These are phyloP conservation scores for Limnodromus scolopaceus DNA, from an alignment of 2,797 vertebrate species.

Conservation along the genomic window DNA sequence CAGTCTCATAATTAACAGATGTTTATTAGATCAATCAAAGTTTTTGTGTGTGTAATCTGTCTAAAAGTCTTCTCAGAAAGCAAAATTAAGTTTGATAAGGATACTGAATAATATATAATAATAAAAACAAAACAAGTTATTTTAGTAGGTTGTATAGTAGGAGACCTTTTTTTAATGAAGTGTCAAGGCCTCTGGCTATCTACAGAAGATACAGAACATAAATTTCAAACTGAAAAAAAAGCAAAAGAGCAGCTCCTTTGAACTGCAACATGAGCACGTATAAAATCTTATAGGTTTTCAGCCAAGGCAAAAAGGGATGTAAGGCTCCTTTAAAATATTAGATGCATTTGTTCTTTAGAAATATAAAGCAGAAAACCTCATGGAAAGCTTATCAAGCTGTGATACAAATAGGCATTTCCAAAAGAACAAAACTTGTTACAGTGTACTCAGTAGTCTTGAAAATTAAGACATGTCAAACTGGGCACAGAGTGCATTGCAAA, in stretches of 20 bases:
- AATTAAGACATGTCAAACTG: background rate
- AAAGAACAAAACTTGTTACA: background rate
- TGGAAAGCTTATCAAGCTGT: background rate
- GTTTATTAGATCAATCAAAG: background rate
- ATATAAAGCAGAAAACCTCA: background rate
- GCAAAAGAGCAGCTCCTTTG: background rate
- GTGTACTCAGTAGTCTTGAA: background rate
- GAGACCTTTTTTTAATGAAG: background rate
- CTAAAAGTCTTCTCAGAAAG: background rate
- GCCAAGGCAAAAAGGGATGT: background rate
- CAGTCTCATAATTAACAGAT: background rate
- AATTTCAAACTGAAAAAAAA: background rate
- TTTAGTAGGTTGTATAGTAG: background rate
- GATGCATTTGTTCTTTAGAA: background rate
- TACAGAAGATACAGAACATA: background rate
- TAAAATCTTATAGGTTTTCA: background rate
- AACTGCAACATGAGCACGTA: background rate
- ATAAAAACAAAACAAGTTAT: background rate
- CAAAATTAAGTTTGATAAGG: background rate
- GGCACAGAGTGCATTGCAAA: rapidly evolving
- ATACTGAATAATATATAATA: background rate
- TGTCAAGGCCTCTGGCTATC: background rate
- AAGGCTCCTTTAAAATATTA: background rate
- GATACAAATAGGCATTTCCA: background rate
- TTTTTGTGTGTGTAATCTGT: background rate